Evolutionary conservation across 2,797 vertebrate genomes (phyloP).

Genomic region (Tamandua tetradactyla): DNA sequence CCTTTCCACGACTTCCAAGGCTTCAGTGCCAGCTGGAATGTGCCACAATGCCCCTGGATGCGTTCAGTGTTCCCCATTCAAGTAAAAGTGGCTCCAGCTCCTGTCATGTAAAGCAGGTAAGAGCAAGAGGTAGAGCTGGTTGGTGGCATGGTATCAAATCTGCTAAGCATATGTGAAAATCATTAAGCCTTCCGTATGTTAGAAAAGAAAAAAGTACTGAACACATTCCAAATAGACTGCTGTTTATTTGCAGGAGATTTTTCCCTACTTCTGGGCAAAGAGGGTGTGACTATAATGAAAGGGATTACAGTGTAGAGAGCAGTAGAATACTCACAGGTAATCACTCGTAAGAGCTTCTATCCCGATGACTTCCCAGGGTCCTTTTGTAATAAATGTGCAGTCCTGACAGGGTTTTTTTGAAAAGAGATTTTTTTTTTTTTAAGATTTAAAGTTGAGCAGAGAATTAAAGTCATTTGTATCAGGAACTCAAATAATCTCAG

Average conservation of each 20-base stretch:
- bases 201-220: constrained; percentile 76
- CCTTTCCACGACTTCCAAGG: constrained; percentile 29
- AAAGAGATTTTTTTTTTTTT: constrained; percentile 44
- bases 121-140: constrained; percentile 74
- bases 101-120: constrained; percentile 73
- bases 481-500: constrained; percentile 1
- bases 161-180: constrained; percentile 79
- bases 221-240: constrained; percentile 77
- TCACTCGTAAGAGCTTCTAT: constrained; percentile 91
- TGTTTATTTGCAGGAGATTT: constrained; percentile 72
- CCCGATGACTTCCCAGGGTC: constrained; percentile 95
- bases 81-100: constrained; percentile 56
- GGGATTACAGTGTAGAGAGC: neutral
- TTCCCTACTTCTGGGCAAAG: constrained; percentile 64
- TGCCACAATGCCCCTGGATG: neutral
- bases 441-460: constrained; percentile 21
- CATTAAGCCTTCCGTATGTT: constrained; percentile 82
- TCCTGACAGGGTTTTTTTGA: constrained; percentile 66
- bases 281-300: constrained; percentile 25
- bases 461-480: constrained; percentile 20
- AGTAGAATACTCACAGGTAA: constrained; percentile 89
- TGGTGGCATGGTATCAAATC: constrained; percentile 75
- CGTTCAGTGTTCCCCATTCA: neutral
- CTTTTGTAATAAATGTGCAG: constrained; percentile 89
- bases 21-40: neutral